A percentile compares a stretch with the other conserved stretches of the same genome.
These are phyloP conservation scores for Porites divaricata DNA, from an alignment of 92 coral and sea anemone species.

Conservation along the genomic window DNA sequence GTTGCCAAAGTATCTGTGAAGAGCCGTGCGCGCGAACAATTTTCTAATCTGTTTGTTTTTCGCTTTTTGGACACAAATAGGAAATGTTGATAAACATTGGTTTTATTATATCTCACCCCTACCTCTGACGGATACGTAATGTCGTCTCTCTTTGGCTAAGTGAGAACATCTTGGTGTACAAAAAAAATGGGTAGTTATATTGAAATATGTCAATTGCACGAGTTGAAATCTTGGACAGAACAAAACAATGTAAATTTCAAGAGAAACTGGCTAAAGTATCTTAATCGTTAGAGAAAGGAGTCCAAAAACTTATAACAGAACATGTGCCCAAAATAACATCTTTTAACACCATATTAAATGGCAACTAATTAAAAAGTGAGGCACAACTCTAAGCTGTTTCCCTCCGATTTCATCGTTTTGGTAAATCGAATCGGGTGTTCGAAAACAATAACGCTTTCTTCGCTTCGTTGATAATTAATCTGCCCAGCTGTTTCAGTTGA, in stretches of 20 bases:
- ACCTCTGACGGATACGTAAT: not conserved
- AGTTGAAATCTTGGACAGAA: not conserved
- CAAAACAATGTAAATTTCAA: not conserved
- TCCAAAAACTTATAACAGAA: not conserved
- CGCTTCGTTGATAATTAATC: constrained; percentile 2
- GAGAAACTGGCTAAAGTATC: not conserved
- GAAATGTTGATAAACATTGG: not conserved
- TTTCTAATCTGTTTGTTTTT: constrained; percentile 24
- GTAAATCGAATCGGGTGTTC: not conserved
- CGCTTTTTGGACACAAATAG: constrained; percentile 5
- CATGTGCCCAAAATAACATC: not conserved
- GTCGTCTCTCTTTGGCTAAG: constrained; percentile 10
- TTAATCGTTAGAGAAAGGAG: not conserved
- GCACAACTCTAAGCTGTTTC: not conserved
- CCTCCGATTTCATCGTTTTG: not conserved
- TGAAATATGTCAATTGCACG: not conserved
- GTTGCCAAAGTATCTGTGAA: constrained; percentile 25
- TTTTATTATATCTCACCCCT: not conserved
- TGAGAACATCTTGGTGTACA: constrained; percentile 7
- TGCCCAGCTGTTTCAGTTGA: constrained; percentile 26
- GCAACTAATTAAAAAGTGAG: too few relatives aligned
- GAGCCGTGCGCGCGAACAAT: constrained; percentile 1
- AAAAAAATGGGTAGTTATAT: not conserved
- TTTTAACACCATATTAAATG: not conserved
- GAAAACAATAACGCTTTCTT: not conserved